A percentile compares a stretch with the other conserved stretches of the same genome.
These are phyloP conservation scores for Dromas ardeola DNA, from an alignment of 2,113 vertebrate species.

Conservation along the genomic window DNA sequence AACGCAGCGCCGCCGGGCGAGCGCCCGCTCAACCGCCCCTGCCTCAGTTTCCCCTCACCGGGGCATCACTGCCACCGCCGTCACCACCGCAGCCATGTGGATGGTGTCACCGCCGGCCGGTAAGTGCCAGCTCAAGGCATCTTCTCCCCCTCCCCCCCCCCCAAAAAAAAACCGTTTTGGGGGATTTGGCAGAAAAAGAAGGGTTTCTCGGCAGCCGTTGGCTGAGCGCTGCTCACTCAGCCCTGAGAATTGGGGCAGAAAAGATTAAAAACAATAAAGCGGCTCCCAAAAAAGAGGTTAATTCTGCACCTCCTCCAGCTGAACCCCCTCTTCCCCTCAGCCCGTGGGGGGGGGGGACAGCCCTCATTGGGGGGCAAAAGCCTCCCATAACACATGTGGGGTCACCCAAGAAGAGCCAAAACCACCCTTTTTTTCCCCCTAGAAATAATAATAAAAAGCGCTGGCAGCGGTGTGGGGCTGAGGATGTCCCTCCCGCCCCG, in stretches of 20 bases:
- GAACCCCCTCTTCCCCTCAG: not conserved
- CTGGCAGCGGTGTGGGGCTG: rapidly evolving
- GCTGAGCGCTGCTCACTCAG: rapidly evolving
- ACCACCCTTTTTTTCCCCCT: rapidly evolving
- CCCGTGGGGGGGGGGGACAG: no score
- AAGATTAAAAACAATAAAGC: rapidly evolving
- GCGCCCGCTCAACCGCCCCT: not conserved
- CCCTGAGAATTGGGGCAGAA: not conserved
- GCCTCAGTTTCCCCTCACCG: conserved; percentile 51
- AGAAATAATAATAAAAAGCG: not conserved
- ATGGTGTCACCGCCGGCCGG: conserved; percentile 45
- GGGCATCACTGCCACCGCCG: not conserved
- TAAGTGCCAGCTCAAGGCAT: not conserved
- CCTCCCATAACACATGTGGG: rapidly evolving
- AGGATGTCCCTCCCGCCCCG: not conserved
- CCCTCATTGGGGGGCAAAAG: not conserved
- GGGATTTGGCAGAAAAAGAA: not conserved
- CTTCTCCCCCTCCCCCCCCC: no score
- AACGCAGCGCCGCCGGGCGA: not conserved
- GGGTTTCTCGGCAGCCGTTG: not conserved
- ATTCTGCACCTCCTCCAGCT: not conserved
- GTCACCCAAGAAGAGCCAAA: not conserved
- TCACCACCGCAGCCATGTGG: conserved; percentile 15
- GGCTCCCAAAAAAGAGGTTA: rapidly evolving
- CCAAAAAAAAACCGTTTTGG: not conserved